Evolutionary conservation across 2,113 vertebrate genomes (phyloP).

Genomic region (Proterorhinus semilunaris): DNA sequence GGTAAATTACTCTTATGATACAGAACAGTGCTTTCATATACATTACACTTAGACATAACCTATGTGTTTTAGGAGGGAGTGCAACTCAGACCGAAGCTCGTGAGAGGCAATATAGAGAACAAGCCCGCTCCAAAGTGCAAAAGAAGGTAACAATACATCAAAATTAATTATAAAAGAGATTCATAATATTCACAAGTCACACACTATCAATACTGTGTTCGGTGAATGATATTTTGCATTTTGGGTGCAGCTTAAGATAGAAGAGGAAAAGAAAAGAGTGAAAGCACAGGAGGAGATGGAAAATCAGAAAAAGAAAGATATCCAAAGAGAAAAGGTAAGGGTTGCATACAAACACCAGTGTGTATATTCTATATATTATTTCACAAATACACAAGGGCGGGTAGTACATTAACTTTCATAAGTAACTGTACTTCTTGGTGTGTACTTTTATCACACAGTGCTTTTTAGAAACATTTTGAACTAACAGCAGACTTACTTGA

Average conservation of each 20-base stretch:
- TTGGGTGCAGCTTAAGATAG: constrained; percentile 70
- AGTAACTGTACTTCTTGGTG: no score
- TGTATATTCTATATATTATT: background rate
- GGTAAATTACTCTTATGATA: constrained; percentile 62
- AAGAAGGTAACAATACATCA: constrained; percentile 76
- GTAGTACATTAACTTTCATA: no score
- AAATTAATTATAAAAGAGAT: no score
- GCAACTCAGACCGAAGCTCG: constrained; percentile 76
- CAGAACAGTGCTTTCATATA: background rate
- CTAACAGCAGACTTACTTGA: no score
- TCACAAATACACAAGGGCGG: no score
- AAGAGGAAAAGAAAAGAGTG: constrained; percentile 69
- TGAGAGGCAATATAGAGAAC: constrained; percentile 71
- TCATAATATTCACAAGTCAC: no score
- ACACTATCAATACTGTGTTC: background rate
- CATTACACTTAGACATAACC: background rate
- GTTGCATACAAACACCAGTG: no score
- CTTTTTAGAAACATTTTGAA: no score
- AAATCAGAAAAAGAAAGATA: constrained; percentile 73
- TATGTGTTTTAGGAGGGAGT: constrained; percentile 74
- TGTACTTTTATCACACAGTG: no score
- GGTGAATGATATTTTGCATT: background rate
- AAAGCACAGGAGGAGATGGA: constrained; percentile 80
- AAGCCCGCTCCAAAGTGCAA: constrained; percentile 74
- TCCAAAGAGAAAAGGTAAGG: constrained; percentile 83